Conservation (phyloP, 1,140 invertebrate genomes). For the Scaptodrosophila lebanonensis region DNA sequence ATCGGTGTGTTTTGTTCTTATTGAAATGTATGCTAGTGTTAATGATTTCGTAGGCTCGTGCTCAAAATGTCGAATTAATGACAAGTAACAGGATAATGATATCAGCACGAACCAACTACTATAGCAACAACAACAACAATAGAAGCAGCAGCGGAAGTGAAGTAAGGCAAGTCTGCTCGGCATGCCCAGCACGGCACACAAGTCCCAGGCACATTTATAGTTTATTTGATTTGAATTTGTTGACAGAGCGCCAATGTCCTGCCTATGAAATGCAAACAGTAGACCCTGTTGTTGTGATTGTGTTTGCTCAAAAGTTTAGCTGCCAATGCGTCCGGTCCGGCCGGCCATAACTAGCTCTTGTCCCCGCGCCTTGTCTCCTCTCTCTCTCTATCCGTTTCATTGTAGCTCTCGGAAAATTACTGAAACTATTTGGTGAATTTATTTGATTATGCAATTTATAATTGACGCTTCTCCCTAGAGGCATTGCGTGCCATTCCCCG, state of each 20-base stretch:
- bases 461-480: constrained; percentile 48
- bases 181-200: neutral
- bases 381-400: too few relatives aligned
- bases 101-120: constrained; percentile 60
- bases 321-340: too few relatives aligned
- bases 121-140: constrained; percentile 17
- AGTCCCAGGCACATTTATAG: constrained; percentile 40
- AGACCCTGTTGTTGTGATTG: neutral
- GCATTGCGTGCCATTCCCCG: constrained; percentile 32
- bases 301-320: too few relatives aligned
- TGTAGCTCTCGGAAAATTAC: too few relatives aligned
- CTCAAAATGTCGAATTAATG: constrained; percentile 48
- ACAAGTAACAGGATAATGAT: constrained; percentile 70
- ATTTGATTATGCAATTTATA: constrained; percentile 67
- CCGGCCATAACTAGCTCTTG: too few relatives aligned
- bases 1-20: too few relatives aligned
- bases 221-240: constrained; percentile 57
- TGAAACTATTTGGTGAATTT: constrained; percentile 46
- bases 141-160: constrained; percentile 2
- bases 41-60: too few relatives aligned
- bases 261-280: constrained; percentile 40
- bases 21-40: too few relatives aligned
- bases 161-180: too few relatives aligned
- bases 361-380: too few relatives aligned
- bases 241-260: constrained; percentile 30